Percentiles rank a stretch among this genome's conserved stretches.
Evolutionary conservation across 2,797 vertebrate species (phyloP).

Genomic region (Prunella strophiata): DNA sequence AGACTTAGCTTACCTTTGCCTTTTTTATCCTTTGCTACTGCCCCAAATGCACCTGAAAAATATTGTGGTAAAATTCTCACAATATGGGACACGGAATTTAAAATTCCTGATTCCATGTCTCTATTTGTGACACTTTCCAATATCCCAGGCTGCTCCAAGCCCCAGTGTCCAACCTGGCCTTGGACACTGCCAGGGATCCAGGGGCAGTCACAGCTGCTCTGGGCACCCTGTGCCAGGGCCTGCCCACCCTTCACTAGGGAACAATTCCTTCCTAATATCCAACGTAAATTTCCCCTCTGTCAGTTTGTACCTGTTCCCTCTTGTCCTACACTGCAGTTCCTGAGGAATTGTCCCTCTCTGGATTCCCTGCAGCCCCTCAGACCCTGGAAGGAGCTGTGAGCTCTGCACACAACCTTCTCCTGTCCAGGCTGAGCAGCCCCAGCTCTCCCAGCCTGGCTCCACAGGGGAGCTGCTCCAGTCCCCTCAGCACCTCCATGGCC

Average conservation of each 20-base stretch:
- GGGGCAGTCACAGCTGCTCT: background rate
- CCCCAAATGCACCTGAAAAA: background rate
- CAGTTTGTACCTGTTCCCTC: background rate
- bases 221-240: background rate
- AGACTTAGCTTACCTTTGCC: background rate
- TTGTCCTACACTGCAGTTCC: fast-evolving
- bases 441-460: background rate
- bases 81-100: background rate
- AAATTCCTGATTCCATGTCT: background rate
- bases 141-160: background rate
- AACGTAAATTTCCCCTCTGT: no score
- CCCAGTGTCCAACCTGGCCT: background rate
- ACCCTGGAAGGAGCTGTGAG: background rate
- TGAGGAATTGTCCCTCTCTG: background rate
- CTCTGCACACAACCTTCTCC: background rate
- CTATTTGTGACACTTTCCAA: background rate
- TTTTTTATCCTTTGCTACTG: background rate
- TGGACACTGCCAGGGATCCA: background rate
- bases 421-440: background rate
- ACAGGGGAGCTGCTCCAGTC: background rate
- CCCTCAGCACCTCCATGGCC: fast-evolving
- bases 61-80: background rate
- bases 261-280: background rate
- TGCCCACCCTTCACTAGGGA: background rate
- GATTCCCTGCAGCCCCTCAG: background rate